phyloP scores from a whole-genome alignment of 2,797 vertebrate genomes.

The Synaphobranchus kaupii region DNA sequence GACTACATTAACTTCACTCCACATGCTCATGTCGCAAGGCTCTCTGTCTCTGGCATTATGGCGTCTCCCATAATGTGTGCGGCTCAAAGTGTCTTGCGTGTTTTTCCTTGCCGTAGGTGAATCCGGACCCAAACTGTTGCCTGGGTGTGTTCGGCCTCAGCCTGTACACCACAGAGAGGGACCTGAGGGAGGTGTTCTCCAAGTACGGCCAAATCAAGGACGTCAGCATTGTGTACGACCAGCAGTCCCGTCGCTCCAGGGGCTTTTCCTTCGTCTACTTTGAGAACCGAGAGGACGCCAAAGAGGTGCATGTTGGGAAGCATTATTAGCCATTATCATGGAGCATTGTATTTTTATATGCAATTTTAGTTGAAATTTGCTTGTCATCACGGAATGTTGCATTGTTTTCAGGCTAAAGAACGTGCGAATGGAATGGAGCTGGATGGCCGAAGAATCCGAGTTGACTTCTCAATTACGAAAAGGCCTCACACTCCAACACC shows the following conservation, averaged over 20 bases:
- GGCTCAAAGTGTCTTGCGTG: conserved; percentile 55
- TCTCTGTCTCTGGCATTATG: not conserved
- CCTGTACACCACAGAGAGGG: conserved; percentile 92
- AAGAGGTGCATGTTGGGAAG: conserved; percentile 73
- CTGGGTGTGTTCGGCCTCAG: conserved; percentile 95
- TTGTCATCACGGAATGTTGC: conserved; percentile 8
- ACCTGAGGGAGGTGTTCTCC: conserved; percentile 93
- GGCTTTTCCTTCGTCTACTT: conserved; percentile 97
- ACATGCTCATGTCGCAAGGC: not conserved
- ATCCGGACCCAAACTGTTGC: conserved; percentile 94
- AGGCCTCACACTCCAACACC: conserved; percentile 94
- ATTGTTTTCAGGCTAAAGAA: conserved; percentile 83
- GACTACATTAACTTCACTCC: not conserved
- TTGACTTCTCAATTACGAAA: conserved; percentile 96
- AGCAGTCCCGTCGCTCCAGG: conserved; percentile 92
- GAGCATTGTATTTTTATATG: not conserved
- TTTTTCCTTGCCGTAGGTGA: conserved; percentile 76
- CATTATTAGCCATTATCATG: no score
- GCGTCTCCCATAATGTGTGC: not conserved
- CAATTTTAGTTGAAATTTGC: not conserved
- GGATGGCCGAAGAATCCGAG: conserved; percentile 91
- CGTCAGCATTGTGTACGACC: conserved; percentile 92
- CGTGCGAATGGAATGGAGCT: conserved; percentile 96
- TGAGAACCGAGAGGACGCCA: conserved; percentile 87
- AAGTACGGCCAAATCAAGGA: conserved; percentile 91